These are phyloP conservation scores for Mus spicilegus DNA, from an alignment of 2,113 vertebrate species.

Conservation along the genomic window DNA sequence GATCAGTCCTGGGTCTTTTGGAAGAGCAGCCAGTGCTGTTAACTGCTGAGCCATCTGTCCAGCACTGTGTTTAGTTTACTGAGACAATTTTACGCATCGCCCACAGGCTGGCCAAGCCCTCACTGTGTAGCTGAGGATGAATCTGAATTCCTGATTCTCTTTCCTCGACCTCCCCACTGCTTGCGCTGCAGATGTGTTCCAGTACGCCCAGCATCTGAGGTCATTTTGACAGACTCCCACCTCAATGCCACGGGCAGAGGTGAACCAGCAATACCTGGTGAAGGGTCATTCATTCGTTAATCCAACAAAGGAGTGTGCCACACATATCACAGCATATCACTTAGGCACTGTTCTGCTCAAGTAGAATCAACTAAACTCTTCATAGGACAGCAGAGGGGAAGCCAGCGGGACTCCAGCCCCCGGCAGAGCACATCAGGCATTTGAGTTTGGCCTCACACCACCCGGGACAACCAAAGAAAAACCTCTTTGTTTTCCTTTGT, in stretches of 20 bases:
- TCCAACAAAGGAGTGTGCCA: too few relatives aligned
- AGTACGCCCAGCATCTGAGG: neutral
- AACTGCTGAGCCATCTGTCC: neutral
- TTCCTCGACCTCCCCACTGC: neutral
- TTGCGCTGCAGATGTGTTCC: neutral
- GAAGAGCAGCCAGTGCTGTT: neutral
- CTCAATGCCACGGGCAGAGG: neutral
- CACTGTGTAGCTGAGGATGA: neutral
- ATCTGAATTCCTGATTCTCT: neutral
- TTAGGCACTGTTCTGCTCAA: neutral
- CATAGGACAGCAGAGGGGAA: neutral
- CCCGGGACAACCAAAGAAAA: too few relatives aligned
- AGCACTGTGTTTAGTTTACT: neutral
- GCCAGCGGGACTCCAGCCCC: neutral
- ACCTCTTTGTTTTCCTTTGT: neutral
- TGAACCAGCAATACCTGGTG: neutral
- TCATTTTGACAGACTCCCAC: neutral
- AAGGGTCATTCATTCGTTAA: neutral
- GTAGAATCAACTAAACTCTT: neutral
- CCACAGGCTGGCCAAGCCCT: neutral
- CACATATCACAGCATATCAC: neutral
- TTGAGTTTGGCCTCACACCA: accelerated
- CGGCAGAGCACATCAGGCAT: accelerated
- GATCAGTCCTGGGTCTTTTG: neutral
- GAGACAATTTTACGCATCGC: too few relatives aligned